A percentile compares a stretch with the other conserved stretches of the same genome.
Evolutionary conservation across 2,797 vertebrate genomes (phyloP).

Genomic region (Pelochelys cantorii): DNA sequence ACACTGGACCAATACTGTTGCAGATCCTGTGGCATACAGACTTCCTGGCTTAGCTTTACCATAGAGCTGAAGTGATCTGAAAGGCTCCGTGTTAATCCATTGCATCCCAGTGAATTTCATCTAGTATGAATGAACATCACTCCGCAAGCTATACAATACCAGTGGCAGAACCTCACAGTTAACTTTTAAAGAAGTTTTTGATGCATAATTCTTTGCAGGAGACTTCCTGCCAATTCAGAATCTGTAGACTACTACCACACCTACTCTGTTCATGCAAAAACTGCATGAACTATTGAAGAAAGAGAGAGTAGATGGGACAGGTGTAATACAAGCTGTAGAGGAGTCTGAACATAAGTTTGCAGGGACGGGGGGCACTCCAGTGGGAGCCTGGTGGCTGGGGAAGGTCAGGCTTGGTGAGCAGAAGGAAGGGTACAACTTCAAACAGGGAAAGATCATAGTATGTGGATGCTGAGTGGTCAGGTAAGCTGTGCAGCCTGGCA

Average conservation of each 20-base stretch:
- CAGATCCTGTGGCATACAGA: neutral
- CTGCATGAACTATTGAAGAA: neutral
- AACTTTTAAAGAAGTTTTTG: too few species aligned
- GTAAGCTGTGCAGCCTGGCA: neutral
- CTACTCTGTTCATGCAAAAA: neutral
- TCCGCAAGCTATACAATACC: neutral
- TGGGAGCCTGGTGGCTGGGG: neutral
- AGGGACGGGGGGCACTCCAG: neutral
- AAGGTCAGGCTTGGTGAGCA: neutral
- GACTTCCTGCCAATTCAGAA: neutral
- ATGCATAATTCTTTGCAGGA: too few species aligned
- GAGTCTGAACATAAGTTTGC: neutral
- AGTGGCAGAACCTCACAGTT: neutral
- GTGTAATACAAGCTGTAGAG: neutral
- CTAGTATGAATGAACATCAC: neutral
- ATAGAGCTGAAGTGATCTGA: neutral
- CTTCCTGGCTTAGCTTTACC: neutral
- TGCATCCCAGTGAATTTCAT: neutral
- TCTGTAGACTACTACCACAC: neutral
- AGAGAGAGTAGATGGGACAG: neutral
- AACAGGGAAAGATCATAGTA: too few species aligned
- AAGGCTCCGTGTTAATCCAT: neutral
- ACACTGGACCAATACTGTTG: neutral
- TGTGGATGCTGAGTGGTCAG: neutral
- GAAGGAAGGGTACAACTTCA: neutral